These are phyloP conservation scores for Muscicapa adusta DNA, from an alignment of 2,113 vertebrate genomes.

Conservation along the genomic window DNA sequence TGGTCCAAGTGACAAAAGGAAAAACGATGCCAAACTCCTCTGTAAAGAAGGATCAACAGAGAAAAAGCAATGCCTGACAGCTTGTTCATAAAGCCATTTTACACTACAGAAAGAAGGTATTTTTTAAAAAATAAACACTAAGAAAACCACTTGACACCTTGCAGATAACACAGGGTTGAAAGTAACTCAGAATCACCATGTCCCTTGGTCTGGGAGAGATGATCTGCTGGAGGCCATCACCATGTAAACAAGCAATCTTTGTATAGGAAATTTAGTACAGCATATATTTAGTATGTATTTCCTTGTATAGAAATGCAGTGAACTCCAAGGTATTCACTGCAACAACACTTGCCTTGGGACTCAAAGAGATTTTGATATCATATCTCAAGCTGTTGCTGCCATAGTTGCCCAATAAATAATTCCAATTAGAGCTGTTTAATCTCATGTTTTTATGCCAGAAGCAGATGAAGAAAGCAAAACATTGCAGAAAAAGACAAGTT, in stretches of 20 bases:
- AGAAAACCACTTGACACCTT: background rate
- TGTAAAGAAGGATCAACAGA: background rate
- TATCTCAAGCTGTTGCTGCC: background rate
- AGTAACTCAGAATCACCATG: background rate
- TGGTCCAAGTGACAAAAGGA: background rate
- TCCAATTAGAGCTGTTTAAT: background rate
- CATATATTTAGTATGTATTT: too few species aligned
- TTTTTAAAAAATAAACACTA: background rate
- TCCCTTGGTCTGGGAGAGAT: background rate
- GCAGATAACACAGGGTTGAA: background rate
- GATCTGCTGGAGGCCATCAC: background rate
- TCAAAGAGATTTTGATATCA: background rate
- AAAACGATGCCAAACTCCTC: background rate
- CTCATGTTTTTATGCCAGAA: background rate
- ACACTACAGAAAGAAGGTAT: background rate
- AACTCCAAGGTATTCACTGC: background rate
- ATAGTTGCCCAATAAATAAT: background rate
- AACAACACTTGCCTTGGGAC: background rate
- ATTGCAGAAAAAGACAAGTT: background rate
- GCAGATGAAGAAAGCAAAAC: background rate
- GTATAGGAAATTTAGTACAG: background rate
- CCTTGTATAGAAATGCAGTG: too few species aligned
- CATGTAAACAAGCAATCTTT: background rate
- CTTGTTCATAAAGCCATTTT: background rate
- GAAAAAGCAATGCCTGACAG: background rate